phyloP scores from a whole-genome alignment of 2,797 vertebrate genomes.

The Xyrichtys novacula region DNA sequence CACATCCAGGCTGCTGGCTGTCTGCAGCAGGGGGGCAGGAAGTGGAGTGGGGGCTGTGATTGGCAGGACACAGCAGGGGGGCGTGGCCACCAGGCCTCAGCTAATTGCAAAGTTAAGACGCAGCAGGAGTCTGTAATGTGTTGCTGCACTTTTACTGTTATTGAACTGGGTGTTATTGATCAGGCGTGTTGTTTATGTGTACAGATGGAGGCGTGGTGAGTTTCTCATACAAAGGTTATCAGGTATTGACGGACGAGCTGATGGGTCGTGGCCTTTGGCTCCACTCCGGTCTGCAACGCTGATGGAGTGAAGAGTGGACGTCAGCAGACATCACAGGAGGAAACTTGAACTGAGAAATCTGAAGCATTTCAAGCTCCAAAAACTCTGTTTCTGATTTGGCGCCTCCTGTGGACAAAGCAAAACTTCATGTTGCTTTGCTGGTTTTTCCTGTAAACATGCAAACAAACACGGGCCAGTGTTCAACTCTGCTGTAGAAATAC shows the following conservation, averaged over 20 bases:
- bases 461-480: too few relatives aligned
- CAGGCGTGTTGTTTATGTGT: slow-evolving; percentile 54
- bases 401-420: too few relatives aligned
- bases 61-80: slow-evolving; percentile 66
- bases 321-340: background rate
- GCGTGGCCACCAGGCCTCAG: slow-evolving; percentile 49
- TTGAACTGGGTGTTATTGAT: slow-evolving; percentile 59
- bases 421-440: too few relatives aligned
- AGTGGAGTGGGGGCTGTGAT: slow-evolving; percentile 34
- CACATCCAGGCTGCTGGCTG: slow-evolving; percentile 2
- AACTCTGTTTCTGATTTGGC: too few relatives aligned
- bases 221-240: slow-evolving; percentile 68
- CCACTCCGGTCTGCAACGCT: slow-evolving; percentile 2
- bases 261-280: slow-evolving; percentile 65
- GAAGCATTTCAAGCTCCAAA: background rate
- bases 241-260: slow-evolving; percentile 62
- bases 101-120: slow-evolving; percentile 70
- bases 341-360: background rate
- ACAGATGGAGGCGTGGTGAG: slow-evolving; percentile 43
- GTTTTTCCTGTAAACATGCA: too few relatives aligned
- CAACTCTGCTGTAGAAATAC: too few relatives aligned
- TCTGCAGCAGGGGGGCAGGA: slow-evolving; percentile 5
- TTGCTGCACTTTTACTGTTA: slow-evolving; percentile 54
- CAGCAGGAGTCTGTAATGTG: slow-evolving; percentile 50
- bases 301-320: slow-evolving; percentile 1